phyloP scores from a whole-genome alignment of 2,797 vertebrate genomes.

The Parambassis ranga region DNA sequence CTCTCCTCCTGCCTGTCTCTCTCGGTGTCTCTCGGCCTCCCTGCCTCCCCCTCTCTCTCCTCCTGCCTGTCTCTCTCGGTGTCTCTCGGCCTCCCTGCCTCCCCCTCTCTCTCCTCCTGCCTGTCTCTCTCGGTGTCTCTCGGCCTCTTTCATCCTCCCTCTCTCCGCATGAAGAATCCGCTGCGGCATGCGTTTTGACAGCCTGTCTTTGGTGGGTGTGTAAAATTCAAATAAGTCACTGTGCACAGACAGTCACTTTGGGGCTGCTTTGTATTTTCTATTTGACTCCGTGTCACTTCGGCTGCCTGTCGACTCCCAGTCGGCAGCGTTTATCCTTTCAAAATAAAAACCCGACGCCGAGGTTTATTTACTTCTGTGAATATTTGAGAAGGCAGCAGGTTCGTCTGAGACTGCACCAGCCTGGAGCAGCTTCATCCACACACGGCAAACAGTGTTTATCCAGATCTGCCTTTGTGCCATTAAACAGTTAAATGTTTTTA shows the following conservation, averaged over 20 bases:
- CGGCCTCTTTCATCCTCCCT: slow-evolving; percentile 20
- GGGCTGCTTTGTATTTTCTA: slow-evolving; percentile 43
- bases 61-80: no score
- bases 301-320: slow-evolving; percentile 32
- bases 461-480: no score
- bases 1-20: not conserved
- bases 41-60: slow-evolving; percentile 17
- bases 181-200: slow-evolving; percentile 58
- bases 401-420: not conserved
- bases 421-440: no score
- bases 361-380: not conserved
- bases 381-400: slow-evolving; percentile 5
- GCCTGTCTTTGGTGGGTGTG: slow-evolving; percentile 63
- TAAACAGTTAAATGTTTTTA: no score
- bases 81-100: slow-evolving; percentile 24
- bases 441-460: no score
- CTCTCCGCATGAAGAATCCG: slow-evolving; percentile 58
- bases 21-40: slow-evolving; percentile 32
- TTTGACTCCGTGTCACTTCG: slow-evolving; percentile 48
- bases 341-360: not conserved
- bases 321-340: slow-evolving; percentile 15
- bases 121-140: slow-evolving; percentile 24
- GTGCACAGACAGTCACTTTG: slow-evolving; percentile 49
- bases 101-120: not conserved
- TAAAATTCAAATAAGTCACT: slow-evolving; percentile 62